Percentiles rank a stretch among this genome's conserved stretches.
Evolutionary conservation across 92 coral and sea anemone genomes (phyloP).

Genomic region (Bergia puertoricense): DNA sequence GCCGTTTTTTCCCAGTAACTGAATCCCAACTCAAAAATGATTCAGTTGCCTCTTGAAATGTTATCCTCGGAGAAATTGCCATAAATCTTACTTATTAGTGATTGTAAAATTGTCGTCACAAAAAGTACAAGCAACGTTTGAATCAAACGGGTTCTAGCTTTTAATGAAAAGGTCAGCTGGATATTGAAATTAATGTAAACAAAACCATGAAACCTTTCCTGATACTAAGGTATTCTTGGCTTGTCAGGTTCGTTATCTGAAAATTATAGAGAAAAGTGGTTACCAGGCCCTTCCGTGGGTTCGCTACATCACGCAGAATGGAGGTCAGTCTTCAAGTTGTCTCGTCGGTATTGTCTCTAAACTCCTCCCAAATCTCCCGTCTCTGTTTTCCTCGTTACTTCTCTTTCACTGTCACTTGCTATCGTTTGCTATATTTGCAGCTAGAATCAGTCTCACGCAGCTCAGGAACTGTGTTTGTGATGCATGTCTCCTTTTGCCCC

Average conservation of each 20-base stretch:
- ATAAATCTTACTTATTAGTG: too few relatives aligned
- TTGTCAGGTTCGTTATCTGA: slow-evolving; percentile 91
- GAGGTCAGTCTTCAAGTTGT: slow-evolving; percentile 69
- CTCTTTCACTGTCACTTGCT: neutral
- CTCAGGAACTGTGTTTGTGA: neutral
- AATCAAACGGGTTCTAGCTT: neutral
- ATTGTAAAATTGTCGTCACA: too few relatives aligned
- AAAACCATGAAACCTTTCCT: too few relatives aligned
- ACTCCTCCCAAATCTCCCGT: neutral
- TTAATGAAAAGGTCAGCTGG: neutral
- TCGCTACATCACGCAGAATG: slow-evolving; percentile 98
- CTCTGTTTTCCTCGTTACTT: too few relatives aligned
- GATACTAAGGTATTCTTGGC: neutral
- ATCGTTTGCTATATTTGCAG: neutral
- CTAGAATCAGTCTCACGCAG: neutral
- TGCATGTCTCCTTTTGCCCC: neutral
- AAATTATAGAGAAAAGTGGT: slow-evolving; percentile 98
- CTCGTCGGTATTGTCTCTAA: neutral
- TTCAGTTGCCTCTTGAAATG: too few relatives aligned
- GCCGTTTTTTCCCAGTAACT: too few relatives aligned
- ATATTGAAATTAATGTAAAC: too few relatives aligned
- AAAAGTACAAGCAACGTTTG: neutral
- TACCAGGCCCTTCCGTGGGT: slow-evolving; percentile 99
- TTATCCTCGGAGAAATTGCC: too few relatives aligned
- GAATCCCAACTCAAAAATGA: too few relatives aligned